Base-by-base conservation (phyloP, 1,140 invertebrate species). In the Mya arenaria region DNA sequence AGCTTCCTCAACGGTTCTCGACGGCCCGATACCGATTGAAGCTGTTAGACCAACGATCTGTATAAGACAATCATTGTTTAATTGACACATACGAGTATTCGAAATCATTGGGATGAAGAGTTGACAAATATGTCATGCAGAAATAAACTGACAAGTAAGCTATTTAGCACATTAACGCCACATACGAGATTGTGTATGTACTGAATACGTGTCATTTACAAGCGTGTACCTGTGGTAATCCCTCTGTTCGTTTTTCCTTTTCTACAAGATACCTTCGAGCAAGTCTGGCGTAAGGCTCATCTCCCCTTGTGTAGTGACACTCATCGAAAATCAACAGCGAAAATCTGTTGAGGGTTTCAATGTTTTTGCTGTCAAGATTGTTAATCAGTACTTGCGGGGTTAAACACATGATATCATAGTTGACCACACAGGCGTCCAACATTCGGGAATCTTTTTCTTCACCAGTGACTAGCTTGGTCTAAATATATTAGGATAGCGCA, bases 21-120 rank as follows among this genome's bases (percentile, higher is more conserved):
- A 88, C 41, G 89, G 88, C n/a, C 90, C 91, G 39, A 91, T 87
- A 23, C 91, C 91, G 56, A 91, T 78, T 1, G 90, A 90, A 13
- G 91, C 91, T 19, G 91, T 91, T 32, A 92, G 69, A 4, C 91
- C 91, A 41, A 92, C 75, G 58, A 92, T 86, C 88, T 92, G 83
- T 10, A 65, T 71, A 3, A 66, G 1, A 56, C 58, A 73, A 30
- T 8, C 28, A 0, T 36, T 23, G 2, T 4, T n/a, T n/a, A n/a
- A n/a, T n/a, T n/a, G n/a, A n/a, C n/a, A n/a, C n/a, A n/a, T n/a
- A n/a, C n/a, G n/a, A n/a, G n/a, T n/a, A n/a, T n/a, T n/a, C n/a
- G n/a, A n/a, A n/a, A n/a, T n/a, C n/a, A n/a, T n/a, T n/a, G n/a
- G n/a, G n/a, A n/a, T n/a, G n/a, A n/a, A n/a, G n/a, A n/a, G n/a